Conservation (phyloP, 2,113 vertebrate species). For the Gymnobelideus leadbeateri region DNA sequence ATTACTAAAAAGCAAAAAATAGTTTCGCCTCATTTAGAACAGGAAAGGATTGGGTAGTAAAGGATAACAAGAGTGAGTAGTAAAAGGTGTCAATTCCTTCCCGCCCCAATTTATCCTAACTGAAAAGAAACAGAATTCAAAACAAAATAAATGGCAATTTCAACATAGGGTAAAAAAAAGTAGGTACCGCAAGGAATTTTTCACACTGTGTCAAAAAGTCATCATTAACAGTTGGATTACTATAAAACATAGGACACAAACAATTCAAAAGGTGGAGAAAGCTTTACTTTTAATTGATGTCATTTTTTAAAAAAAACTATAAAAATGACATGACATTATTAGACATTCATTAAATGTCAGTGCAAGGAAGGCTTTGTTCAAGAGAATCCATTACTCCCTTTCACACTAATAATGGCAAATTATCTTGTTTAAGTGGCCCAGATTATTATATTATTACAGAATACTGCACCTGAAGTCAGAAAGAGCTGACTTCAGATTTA, state of each 20-base stretch:
- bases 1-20: not conserved
- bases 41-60: constrained; percentile 39
- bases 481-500: not conserved
- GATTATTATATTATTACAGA: not conserved
- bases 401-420: not conserved
- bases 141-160: constrained; percentile 22
- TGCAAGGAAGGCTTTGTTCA: not conserved
- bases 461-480: not conserved
- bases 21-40: constrained; percentile 30
- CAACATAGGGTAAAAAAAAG: constrained; percentile 39
- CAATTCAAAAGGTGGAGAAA: constrained; percentile 16
- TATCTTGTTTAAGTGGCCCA: not conserved
- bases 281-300: not conserved
- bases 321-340: not conserved
- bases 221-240: constrained; percentile 7
- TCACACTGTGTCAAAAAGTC: constrained; percentile 19
- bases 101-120: not conserved
- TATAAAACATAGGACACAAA: not conserved
- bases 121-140: not conserved
- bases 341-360: not conserved
- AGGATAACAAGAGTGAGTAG: not conserved
- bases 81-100: not conserved
- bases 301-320: constrained; percentile 21
- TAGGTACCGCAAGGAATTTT: not conserved
- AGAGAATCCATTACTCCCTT: not conserved